Conservation (phyloP, 2,888 invertebrate genomes). For the Pachymerium ferrugineum region DNA sequence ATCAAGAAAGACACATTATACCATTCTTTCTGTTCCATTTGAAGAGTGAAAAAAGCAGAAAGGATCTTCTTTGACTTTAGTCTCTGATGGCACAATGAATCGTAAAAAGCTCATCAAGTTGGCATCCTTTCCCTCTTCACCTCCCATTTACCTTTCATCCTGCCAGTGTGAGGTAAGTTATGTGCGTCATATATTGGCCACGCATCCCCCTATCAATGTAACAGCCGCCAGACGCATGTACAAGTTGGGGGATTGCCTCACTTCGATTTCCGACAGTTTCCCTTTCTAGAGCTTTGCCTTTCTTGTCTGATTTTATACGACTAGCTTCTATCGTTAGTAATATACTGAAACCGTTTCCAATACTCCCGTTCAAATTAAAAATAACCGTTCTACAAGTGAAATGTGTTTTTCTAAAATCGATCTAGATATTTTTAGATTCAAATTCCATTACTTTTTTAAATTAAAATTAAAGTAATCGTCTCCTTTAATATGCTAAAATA, state of each 20-base stretch:
- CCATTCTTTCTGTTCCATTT: not conserved
- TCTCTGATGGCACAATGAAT: slow-evolving; percentile 4
- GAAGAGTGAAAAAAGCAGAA: not conserved
- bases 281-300: no score
- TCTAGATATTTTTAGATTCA: no score
- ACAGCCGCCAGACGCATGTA: slow-evolving; percentile 2
- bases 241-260: not conserved
- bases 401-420: no score
- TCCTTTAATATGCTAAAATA: no score
- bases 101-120: slow-evolving; percentile 8
- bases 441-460: no score
- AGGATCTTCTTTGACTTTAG: not conserved
- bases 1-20: not conserved
- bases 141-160: slow-evolving; percentile 13
- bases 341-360: no score
- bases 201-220: slow-evolving; percentile 7
- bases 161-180: not conserved
- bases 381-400: no score
- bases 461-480: no score
- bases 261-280: not conserved
- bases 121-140: not conserved
- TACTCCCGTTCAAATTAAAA: no score
- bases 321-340: not conserved
- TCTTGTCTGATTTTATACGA: not conserved
- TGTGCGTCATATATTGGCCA: slow-evolving; percentile 7